Conservation (phyloP, 2,888 invertebrate genomes). For the Cryptosula pallasiana region DNA sequence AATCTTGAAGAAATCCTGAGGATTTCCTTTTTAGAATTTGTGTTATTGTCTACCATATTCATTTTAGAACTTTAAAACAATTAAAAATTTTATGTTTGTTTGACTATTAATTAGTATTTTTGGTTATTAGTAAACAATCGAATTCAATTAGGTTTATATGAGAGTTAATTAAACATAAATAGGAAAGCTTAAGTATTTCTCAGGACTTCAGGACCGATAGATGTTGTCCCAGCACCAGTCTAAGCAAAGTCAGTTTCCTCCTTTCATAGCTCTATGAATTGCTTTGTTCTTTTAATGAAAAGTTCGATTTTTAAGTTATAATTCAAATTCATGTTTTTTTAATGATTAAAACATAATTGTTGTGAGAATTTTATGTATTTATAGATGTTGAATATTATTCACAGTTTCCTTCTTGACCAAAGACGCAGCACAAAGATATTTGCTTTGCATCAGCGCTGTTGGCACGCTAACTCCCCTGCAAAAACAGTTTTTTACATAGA, state of each 20-base stretch:
- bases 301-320: neutral
- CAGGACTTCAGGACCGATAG: neutral
- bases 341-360: neutral
- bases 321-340: neutral
- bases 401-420: neutral
- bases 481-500: neutral
- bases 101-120: too few relatives aligned
- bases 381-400: too few relatives aligned
- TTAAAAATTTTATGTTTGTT: too few relatives aligned
- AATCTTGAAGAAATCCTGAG: too few relatives aligned
- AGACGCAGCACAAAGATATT: neutral
- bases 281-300: neutral
- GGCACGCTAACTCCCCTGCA: neutral
- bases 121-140: too few relatives aligned
- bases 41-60: too few relatives aligned
- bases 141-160: neutral
- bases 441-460: neutral
- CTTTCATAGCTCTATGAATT: too few relatives aligned
- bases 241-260: too few relatives aligned
- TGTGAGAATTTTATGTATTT: neutral
- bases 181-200: neutral
- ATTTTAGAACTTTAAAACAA: too few relatives aligned
- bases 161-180: neutral
- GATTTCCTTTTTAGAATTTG: too few relatives aligned
- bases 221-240: too few relatives aligned